Evolutionary conservation across 2,888 invertebrate genomes (phyloP), one percentile per base, ranked within the genome.

Genomic region (Tipula confusa): DNA sequence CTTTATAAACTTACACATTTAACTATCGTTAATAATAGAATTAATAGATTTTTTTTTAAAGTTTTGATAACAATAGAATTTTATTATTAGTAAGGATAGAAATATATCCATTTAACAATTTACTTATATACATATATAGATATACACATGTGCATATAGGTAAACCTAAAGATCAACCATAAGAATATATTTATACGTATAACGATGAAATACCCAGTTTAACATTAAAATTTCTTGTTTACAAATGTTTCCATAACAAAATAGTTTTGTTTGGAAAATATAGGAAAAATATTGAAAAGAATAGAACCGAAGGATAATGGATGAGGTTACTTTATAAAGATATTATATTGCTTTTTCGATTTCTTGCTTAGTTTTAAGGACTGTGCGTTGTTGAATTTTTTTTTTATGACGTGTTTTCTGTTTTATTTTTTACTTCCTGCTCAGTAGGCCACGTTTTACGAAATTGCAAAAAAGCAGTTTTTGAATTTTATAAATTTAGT

Each of bases 11-110:
- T 80, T 80, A 80, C 80, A 80, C 80, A 80, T 80, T 80, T 80
- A 80, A 80, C 80, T 29, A 80, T 80, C 80, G 80, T 80, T 80
- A 80, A 80, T 80, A 80, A 80, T 80, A 80, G 80, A 80, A 80
- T 80, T 80, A 80, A 29, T 29, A 43, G 43, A n/a, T 36, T 36
- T 36, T 36, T 43, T 43, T 43, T 43, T 15, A 43, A n/a, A n/a
- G n/a, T 64, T 64, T 64, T 64, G 64, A 64, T 24, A 7, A 64
- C 64, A 64, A 64, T 24, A 24, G 64, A 64, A 24, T 64, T 64
- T 64, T 64, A 64, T 64, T 64, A 64, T 64, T 64, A 64, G 64
- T 64, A 64, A 64, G 64, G 64, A 64, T 64, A 18, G 64, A 64
- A 64, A 64, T 64, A 64, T 64, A 64, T 64, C 64, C 64, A 64